Percentiles rank a stretch among this genome's conserved stretches.
phyloP scores from a whole-genome alignment of 1,140 invertebrate species.

The Coelopa frigida region DNA sequence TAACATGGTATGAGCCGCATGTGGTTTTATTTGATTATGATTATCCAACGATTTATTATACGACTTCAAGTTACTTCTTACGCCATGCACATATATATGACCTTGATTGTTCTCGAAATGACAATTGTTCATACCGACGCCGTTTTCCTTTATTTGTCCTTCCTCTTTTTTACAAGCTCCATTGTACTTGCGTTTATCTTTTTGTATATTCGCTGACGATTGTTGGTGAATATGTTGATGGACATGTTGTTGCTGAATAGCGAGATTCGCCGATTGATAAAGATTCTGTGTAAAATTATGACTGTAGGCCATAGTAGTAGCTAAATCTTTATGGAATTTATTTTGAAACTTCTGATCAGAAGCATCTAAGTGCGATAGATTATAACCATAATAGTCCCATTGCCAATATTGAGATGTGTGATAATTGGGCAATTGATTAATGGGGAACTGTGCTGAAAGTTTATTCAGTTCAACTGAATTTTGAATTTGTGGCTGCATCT shows the following conservation, averaged over 20 bases:
- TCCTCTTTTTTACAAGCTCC: conserved; percentile 26
- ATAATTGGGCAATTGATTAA: conserved; percentile 56
- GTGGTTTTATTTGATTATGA: no score
- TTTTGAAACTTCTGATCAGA: conserved; percentile 37
- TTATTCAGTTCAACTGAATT: conserved; percentile 45
- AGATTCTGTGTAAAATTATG: conserved; percentile 40
- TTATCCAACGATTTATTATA: no score
- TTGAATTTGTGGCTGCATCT: conserved; percentile 25
- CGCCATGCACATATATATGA: no score
- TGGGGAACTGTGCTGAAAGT: conserved; percentile 49
- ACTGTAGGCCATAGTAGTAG: conserved; percentile 40
- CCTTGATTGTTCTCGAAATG: no score
- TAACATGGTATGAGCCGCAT: no score
- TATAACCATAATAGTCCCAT: conserved; percentile 55
- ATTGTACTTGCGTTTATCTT: conserved; percentile 38
- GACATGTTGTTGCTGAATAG: conserved; percentile 36
- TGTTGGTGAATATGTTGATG: conserved; percentile 34
- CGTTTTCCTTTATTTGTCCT: no score
- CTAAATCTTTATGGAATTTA: conserved; percentile 42
- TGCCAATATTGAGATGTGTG: conserved; percentile 56
- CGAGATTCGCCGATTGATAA: conserved; percentile 34
- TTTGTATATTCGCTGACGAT: conserved; percentile 19
- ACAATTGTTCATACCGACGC: no score
- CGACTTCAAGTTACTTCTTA: no score
- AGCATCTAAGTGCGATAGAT: conserved; percentile 49